These are phyloP conservation scores for Volucella inflata DNA, from an alignment of 2,888 invertebrate genomes.

Conservation along the genomic window DNA sequence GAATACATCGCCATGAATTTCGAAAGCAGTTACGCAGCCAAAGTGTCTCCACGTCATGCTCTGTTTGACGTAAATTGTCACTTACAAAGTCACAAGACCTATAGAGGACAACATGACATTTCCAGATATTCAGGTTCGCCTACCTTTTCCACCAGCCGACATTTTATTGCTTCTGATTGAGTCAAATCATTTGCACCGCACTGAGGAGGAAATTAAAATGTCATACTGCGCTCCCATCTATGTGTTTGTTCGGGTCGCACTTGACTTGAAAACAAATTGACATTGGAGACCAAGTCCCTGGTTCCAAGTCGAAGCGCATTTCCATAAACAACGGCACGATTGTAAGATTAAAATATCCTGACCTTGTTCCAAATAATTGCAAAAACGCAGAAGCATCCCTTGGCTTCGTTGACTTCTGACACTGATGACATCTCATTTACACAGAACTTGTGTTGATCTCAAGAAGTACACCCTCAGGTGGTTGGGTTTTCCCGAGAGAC, in stretches of 20 bases:
- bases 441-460: conserved; percentile 35
- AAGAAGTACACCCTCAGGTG: conserved; percentile 46
- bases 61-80: conserved; percentile 60
- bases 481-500: background rate
- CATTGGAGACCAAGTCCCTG: conserved; percentile 1
- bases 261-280: conserved; percentile 42
- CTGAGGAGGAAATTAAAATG: background rate
- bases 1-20: background rate
- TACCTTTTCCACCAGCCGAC: conserved; percentile 10
- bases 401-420: conserved; percentile 6
- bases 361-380: conserved; percentile 65
- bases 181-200: conserved; percentile 18
- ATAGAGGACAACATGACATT: background rate
- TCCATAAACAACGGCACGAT: conserved; percentile 38
- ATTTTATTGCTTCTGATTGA: conserved; percentile 45
- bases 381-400: background rate
- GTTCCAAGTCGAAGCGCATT: conserved; percentile 11
- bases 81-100: conserved; percentile 27
- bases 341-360: conserved; percentile 39
- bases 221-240: background rate
- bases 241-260: background rate
- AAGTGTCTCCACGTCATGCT: conserved; percentile 28
- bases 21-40: conserved; percentile 17
- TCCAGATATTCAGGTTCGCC: background rate
- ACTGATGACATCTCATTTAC: conserved; percentile 52